Conservation (phyloP, 2,888 invertebrate genomes). For the Mythimna loreyi region DNA sequence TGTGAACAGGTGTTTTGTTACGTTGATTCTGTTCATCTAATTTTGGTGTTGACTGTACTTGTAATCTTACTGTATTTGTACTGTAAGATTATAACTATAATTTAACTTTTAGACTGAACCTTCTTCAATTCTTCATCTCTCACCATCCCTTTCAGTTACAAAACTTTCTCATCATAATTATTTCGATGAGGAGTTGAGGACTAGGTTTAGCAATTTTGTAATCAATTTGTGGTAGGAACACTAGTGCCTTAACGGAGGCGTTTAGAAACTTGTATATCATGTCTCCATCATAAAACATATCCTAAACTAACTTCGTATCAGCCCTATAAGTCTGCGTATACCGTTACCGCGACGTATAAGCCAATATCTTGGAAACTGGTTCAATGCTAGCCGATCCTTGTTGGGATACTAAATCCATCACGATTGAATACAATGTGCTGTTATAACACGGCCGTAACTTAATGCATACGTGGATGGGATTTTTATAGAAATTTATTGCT, state of each 20-base stretch:
- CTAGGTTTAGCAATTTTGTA: too few species aligned
- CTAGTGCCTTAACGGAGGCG: too few species aligned
- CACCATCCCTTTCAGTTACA: neutral
- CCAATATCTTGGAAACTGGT: constrained; percentile 82
- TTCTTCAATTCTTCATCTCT: too few species aligned
- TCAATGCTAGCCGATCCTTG: constrained; percentile 78
- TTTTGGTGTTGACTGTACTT: too few species aligned
- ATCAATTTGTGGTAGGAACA: too few species aligned
- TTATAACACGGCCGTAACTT: constrained; percentile 48
- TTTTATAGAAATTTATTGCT: constrained; percentile 8
- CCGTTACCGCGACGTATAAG: constrained; percentile 68
- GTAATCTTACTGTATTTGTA: too few species aligned
- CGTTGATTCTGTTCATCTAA: too few species aligned
- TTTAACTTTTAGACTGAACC: too few species aligned
- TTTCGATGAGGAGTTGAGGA: too few species aligned
- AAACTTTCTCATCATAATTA: neutral
- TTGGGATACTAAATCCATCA: constrained; percentile 74
- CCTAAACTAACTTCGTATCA: constrained; percentile 20
- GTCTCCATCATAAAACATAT: constrained; percentile 5
- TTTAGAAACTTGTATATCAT: too few species aligned
- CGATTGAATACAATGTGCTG: constrained; percentile 63
- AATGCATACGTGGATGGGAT: constrained; percentile 17
- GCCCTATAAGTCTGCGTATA: constrained; percentile 43
- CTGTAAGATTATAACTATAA: too few species aligned
- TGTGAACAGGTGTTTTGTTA: too few species aligned